Evolutionary conservation across 1,140 invertebrate species (phyloP).

Genomic region (Drosophila nebulosa): DNA sequence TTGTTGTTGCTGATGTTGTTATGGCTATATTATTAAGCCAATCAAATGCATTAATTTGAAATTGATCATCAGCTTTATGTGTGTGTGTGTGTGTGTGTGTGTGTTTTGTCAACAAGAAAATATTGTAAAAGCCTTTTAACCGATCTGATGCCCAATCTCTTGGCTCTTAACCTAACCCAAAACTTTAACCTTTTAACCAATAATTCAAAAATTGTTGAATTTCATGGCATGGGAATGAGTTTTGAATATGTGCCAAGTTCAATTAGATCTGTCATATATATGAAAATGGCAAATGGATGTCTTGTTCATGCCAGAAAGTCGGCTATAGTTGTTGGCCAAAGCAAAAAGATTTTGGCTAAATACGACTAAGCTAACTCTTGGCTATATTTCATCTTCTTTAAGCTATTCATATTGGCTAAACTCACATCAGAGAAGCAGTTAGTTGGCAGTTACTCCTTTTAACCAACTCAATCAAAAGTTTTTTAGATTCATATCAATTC

Average conservation of each 20-base stretch:
- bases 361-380: too few relatives aligned
- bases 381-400: too few relatives aligned
- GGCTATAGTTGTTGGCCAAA: background rate
- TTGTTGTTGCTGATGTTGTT: slow-evolving; percentile 26
- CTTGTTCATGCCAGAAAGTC: background rate
- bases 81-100: background rate
- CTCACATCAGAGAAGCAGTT: too few relatives aligned
- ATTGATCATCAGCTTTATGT: slow-evolving; percentile 46
- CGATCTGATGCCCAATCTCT: too few relatives aligned
- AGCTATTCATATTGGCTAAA: too few relatives aligned
- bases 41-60: slow-evolving; percentile 64
- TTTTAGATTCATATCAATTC: too few relatives aligned
- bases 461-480: too few relatives aligned
- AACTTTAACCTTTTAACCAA: background rate
- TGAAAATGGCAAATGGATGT: background rate
- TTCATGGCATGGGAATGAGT: background rate
- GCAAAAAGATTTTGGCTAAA: too few relatives aligned
- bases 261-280: background rate
- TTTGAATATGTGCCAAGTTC: background rate
- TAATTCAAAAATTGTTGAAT: background rate
- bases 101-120: slow-evolving; percentile 38
- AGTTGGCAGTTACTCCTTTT: too few relatives aligned
- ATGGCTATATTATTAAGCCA: slow-evolving; percentile 72
- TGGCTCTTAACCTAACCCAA: background rate
- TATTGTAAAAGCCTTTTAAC: background rate